A percentile compares a stretch with the other conserved stretches of the same genome.
Evolutionary conservation across 2,888 invertebrate species (phyloP).

Genomic region (Hydrotaea cyrtoneurina): DNA sequence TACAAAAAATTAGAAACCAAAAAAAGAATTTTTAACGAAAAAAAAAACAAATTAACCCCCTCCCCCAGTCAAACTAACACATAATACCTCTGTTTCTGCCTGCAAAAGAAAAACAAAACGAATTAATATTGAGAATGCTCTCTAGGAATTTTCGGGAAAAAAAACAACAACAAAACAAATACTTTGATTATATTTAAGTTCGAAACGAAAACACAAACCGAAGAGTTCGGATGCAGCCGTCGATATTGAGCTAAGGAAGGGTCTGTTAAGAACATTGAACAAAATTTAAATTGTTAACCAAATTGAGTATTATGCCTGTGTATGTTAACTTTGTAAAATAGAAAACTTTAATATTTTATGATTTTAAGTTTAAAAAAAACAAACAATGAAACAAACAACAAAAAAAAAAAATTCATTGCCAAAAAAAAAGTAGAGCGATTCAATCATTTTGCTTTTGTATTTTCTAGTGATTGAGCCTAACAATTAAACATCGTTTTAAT

Average conservation of each 20-base stretch:
- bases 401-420: slow-evolving; percentile 25
- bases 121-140: slow-evolving; percentile 2
- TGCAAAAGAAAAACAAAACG: background rate
- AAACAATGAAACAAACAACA: no score
- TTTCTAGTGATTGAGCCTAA: no score
- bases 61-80: slow-evolving; percentile 21
- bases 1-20: slow-evolving; percentile 49
- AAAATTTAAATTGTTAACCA: slow-evolving; percentile 19
- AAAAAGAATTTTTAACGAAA: slow-evolving; percentile 37
- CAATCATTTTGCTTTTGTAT: background rate
- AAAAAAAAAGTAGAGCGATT: background rate
- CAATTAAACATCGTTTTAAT: background rate
- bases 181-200: slow-evolving; percentile 5
- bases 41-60: background rate
- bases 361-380: slow-evolving; percentile 30
- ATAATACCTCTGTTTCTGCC: slow-evolving; percentile 15
- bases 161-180: background rate
- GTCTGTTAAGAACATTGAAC: slow-evolving; percentile 48
- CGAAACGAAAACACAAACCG: slow-evolving; percentile 34
- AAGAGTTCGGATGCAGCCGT: slow-evolving; percentile 61
- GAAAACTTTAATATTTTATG: background rate
- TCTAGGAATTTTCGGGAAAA: slow-evolving; percentile 23
- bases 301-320: slow-evolving; percentile 1
- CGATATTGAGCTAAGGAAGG: slow-evolving; percentile 58
- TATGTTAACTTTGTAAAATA: slow-evolving; percentile 14